Evolutionary conservation across 1,140 invertebrate species (phyloP).

Genomic region (Bombus affinis): DNA sequence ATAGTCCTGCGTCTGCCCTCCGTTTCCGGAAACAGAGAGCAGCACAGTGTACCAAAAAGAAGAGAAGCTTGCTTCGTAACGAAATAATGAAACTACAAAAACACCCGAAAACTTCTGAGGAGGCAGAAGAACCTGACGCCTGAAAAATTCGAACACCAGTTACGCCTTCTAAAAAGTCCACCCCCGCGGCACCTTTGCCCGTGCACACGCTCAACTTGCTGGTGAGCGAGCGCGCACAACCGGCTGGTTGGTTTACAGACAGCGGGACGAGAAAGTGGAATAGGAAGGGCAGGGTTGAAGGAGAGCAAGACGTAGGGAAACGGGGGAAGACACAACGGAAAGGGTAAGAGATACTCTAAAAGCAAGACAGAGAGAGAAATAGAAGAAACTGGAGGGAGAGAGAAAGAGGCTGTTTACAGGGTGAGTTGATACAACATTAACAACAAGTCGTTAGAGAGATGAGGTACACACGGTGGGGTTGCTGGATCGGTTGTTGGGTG

Average conservation of each 20-base stretch:
- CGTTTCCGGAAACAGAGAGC: neutral
- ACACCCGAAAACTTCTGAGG: neutral
- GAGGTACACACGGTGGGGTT: conserved; percentile 69
- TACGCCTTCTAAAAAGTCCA: conserved; percentile 36
- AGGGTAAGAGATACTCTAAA: neutral
- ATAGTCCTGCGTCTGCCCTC: neutral
- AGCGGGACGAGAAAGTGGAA: neutral
- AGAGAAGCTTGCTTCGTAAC: neutral
- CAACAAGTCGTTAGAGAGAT: conserved; percentile 78
- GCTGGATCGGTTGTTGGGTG: conserved; percentile 58
- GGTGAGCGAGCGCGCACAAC: neutral
- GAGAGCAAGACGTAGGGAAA: conserved; percentile 11
- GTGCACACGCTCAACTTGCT: conserved; percentile 8
- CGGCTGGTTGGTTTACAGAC: conserved; percentile 31
- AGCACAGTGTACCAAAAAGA: neutral
- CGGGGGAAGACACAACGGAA: conserved; percentile 5
- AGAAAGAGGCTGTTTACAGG: conserved; percentile 68
- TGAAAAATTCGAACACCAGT: conserved; percentile 48
- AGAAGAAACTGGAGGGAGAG: neutral
- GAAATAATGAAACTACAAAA: neutral
- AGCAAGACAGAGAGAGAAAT: neutral
- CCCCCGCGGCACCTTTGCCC: neutral
- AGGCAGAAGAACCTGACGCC: conserved; percentile 29
- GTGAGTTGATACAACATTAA: conserved; percentile 79
- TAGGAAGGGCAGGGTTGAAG: neutral